A percentile compares a stretch with the other conserved stretches of the same genome.
Evolutionary conservation across 2,888 invertebrate species (phyloP).

Genomic region (Plebejus argus): DNA sequence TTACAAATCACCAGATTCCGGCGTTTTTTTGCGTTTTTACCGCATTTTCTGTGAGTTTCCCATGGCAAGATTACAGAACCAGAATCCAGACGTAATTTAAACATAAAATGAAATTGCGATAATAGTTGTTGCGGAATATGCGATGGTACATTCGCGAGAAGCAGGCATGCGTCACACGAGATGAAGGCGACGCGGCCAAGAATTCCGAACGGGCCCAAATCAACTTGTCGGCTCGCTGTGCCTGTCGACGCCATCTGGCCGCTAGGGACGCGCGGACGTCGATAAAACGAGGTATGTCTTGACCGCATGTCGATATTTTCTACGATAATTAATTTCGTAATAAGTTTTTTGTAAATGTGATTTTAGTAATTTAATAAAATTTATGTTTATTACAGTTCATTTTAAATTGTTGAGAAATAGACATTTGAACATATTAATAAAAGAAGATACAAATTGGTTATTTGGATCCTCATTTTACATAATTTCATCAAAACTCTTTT

Average conservation of each 20-base stretch:
- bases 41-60: constrained; percentile 21
- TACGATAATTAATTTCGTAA: not conserved
- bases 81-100: not conserved
- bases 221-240: constrained; percentile 63
- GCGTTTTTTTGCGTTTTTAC: constrained; percentile 1
- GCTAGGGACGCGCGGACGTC: constrained; percentile 50
- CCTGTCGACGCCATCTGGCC: constrained; percentile 75
- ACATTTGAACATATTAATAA: too few relatives aligned
- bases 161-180: constrained; percentile 61
- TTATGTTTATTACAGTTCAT: not conserved
- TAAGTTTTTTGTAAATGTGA: not conserved
- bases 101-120: constrained; percentile 6
- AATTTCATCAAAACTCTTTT: too few relatives aligned
- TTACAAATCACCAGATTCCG: constrained; percentile 11
- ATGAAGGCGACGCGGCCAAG: constrained; percentile 66
- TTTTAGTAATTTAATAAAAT: not conserved
- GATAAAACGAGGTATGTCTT: not conserved
- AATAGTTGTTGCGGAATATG: constrained; percentile 30
- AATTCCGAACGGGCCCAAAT: constrained; percentile 69
- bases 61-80: not conserved
- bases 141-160: constrained; percentile 39
- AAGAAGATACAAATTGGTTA: too few relatives aligned
- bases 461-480: too few relatives aligned
- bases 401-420: not conserved
- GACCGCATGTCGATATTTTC: not conserved